Percentiles rank a stretch among this genome's conserved stretches.
phyloP scores from a whole-genome alignment of 2,888 invertebrate genomes.

The Caenorhabditis japonica region DNA sequence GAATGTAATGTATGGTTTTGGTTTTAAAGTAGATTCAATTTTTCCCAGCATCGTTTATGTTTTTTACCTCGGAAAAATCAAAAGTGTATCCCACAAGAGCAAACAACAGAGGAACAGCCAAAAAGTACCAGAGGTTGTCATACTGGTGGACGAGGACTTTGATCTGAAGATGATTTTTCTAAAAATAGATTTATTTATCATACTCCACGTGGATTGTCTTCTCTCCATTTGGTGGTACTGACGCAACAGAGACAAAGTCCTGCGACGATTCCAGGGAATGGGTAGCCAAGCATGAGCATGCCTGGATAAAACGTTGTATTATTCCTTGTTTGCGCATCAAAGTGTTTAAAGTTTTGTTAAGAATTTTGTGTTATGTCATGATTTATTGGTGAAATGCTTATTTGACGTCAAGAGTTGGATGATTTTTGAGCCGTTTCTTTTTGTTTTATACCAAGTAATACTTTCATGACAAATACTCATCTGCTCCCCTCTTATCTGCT shows the following conservation, averaged over 20 bases:
- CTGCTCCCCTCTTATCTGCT: no score
- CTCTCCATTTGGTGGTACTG: constrained; percentile 52
- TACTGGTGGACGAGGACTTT: constrained; percentile 41
- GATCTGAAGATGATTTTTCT: constrained; percentile 22
- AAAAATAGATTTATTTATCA: background rate
- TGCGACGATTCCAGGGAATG: constrained; percentile 55
- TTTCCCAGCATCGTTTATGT: background rate
- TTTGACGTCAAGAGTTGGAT: no score
- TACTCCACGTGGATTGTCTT: constrained; percentile 47
- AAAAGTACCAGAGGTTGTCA: constrained; percentile 54
- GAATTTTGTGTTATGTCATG: no score
- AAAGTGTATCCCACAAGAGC: constrained; percentile 55
- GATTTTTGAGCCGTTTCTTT: no score
- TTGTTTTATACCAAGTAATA: no score
- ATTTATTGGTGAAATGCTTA: no score
- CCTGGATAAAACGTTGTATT: constrained; percentile 30
- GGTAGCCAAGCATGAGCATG: constrained; percentile 50
- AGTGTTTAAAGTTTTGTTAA: background rate
- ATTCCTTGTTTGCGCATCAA: background rate
- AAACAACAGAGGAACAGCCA: constrained; percentile 53
- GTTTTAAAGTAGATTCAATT: background rate
- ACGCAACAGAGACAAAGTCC: constrained; percentile 43
- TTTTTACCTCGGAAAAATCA: constrained; percentile 44
- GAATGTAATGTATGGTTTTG: no score
- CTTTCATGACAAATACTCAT: no score